Conservation (phyloP, 1,140 invertebrate genomes). For the Neelides sp. region DNA sequence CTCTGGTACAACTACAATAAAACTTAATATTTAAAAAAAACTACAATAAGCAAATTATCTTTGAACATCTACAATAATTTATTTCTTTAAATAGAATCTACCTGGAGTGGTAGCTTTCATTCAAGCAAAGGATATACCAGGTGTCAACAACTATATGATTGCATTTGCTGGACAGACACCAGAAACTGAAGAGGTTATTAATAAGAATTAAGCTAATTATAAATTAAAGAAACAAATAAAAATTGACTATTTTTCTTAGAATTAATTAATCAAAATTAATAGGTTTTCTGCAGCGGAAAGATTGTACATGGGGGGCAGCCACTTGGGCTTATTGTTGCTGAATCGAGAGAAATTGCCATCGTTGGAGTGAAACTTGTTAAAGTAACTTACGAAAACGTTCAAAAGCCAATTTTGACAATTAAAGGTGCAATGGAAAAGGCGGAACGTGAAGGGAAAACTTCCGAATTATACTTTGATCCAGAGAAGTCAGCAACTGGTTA, state of each 20-base stretch:
- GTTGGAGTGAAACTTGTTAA: conserved; percentile 51
- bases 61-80: background rate
- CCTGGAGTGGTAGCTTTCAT: conserved; percentile 36
- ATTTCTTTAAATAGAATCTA: conserved; percentile 8
- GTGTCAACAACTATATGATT: conserved; percentile 29
- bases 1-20: conserved; percentile 31
- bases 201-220: too few species aligned
- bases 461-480: too few species aligned
- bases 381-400: conserved; percentile 46
- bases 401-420: conserved; percentile 47
- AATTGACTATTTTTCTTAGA: too few species aligned
- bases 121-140: conserved; percentile 36
- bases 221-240: too few species aligned
- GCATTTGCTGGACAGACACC: too few species aligned
- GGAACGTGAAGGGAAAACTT: conserved; percentile 29
- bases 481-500: too few species aligned
- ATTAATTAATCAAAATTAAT: background rate
- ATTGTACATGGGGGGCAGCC: conserved; percentile 49
- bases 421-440: conserved; percentile 11
- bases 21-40: too few species aligned
- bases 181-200: too few species aligned
- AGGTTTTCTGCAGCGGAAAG: conserved; percentile 24
- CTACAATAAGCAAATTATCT: background rate
- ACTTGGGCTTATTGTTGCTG: conserved; percentile 54
- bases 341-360: conserved; percentile 44